phyloP scores from a whole-genome alignment of 2,113 vertebrate species.

The Myiopsitta monachus region DNA sequence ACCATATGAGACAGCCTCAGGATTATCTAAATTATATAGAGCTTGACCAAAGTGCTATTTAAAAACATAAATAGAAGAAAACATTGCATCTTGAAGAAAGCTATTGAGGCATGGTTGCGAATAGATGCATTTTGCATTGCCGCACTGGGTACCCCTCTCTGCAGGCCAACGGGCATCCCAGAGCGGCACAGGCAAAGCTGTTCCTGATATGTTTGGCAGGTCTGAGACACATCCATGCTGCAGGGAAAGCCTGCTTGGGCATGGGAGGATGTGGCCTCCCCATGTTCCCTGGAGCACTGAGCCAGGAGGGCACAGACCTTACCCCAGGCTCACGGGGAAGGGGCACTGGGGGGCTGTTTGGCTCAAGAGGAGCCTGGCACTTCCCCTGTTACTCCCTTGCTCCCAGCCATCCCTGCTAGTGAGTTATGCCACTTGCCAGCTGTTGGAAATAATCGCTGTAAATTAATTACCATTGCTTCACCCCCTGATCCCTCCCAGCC shows the following conservation, averaged over 20 bases:
- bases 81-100: background rate
- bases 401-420: slow-evolving; percentile 4
- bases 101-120: background rate
- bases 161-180: background rate
- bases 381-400: background rate
- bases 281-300: rapidly evolving
- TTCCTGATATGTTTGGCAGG: background rate
- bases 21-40: background rate
- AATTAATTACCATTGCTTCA: slow-evolving; percentile 67
- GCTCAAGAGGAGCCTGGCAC: rapidly evolving
- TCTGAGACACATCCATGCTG: background rate
- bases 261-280: rapidly evolving
- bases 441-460: slow-evolving; percentile 62
- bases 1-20: background rate
- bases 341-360: background rate
- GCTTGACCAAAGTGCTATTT: background rate
- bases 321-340: background rate
- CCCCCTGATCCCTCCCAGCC: slow-evolving; percentile 49
- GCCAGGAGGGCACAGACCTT: background rate
- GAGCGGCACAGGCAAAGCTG: rapidly evolving
- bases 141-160: background rate
- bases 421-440: slow-evolving; percentile 59
- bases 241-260: background rate
- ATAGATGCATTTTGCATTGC: background rate
- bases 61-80: background rate